Percentiles rank a stretch among this genome's conserved stretches.
Evolutionary conservation across 2,888 invertebrate genomes (phyloP).

Genomic region (Margaritifera margaritifera): DNA sequence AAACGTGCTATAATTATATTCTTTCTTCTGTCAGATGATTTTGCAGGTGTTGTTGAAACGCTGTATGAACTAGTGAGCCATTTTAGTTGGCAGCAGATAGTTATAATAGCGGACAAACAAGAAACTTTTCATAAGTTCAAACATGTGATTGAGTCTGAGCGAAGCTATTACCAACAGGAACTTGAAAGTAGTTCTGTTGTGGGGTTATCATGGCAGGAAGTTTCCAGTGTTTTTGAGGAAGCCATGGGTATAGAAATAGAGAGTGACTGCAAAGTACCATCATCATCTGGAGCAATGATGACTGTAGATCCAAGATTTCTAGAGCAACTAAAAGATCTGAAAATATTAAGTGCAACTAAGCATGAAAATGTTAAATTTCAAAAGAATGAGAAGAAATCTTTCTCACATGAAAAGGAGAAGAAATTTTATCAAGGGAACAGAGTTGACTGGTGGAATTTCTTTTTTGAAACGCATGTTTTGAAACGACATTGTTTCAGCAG

Average conservation of each 20-base stretch:
- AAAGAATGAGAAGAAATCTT: neutral
- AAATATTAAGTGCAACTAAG: slow-evolving; percentile 7
- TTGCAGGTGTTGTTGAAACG: slow-evolving; percentile 17
- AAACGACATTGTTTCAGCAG: slow-evolving; percentile 3
- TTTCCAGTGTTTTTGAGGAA: neutral
- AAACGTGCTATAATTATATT: slow-evolving; percentile 11
- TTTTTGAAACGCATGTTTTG: slow-evolving; percentile 10
- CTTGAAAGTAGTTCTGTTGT: neutral
- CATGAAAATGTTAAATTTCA: slow-evolving; percentile 7
- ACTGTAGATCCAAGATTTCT: slow-evolving; percentile 4
- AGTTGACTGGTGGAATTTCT: slow-evolving; percentile 27
- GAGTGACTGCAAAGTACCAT: slow-evolving; percentile 2
- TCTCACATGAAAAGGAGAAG: slow-evolving; percentile 7
- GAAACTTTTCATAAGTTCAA: neutral
- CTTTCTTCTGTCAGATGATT: slow-evolving; percentile 13
- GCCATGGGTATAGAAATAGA: slow-evolving; percentile 6
- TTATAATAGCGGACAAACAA: slow-evolving; percentile 13
- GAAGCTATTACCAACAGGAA: neutral
- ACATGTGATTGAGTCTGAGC: neutral
- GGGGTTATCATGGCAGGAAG: slow-evolving; percentile 12
- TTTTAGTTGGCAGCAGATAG: slow-evolving; percentile 14
- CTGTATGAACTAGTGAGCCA: slow-evolving; percentile 12
- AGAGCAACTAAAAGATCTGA: slow-evolving; percentile 8
- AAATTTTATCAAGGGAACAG: slow-evolving; percentile 18
- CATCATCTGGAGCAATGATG: slow-evolving; percentile 7